These are phyloP conservation scores for Hemistola chrysoprasaria DNA, from an alignment of 2,888 invertebrate genomes.

Conservation along the genomic window DNA sequence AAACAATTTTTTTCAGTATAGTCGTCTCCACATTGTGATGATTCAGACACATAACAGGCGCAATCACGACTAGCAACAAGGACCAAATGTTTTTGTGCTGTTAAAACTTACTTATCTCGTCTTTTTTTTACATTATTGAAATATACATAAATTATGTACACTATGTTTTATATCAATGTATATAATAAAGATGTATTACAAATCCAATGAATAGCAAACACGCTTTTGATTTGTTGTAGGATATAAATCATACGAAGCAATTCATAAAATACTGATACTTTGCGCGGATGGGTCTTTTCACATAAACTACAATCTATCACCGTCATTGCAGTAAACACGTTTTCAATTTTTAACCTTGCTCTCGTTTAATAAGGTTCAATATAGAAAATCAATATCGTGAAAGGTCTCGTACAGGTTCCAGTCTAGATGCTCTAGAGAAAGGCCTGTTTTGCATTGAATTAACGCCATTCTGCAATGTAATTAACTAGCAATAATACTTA, in stretches of 20 bases:
- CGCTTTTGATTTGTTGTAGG: conserved; percentile 4
- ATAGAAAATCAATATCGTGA: background rate
- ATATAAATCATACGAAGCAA: conserved; percentile 22
- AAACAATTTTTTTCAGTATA: conserved; percentile 1
- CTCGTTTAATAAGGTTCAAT: background rate
- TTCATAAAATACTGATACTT: conserved; percentile 40
- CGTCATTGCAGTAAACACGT: conserved; percentile 7
- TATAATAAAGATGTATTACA: too few relatives aligned
- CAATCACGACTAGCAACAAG: conserved; percentile 6
- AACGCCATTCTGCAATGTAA: conserved; percentile 8
- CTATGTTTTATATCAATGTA: too few relatives aligned
- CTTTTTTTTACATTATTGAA: too few relatives aligned
- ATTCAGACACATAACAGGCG: conserved; percentile 27
- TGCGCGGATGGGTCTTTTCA: conserved; percentile 49
- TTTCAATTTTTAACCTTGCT: conserved; percentile 5
- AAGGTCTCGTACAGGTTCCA: conserved; percentile 31
- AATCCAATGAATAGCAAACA: too few relatives aligned
- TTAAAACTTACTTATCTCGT: too few relatives aligned
- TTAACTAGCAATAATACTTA: conserved; percentile 11
- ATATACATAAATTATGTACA: too few relatives aligned
- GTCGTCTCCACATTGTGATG: conserved; percentile 8
- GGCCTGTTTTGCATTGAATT: conserved; percentile 35
- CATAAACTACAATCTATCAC: conserved; percentile 14
- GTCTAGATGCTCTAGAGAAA: conserved; percentile 45
- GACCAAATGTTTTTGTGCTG: too few relatives aligned